Conservation (phyloP, 1,140 invertebrate species). For the Ostrea edulis region DNA sequence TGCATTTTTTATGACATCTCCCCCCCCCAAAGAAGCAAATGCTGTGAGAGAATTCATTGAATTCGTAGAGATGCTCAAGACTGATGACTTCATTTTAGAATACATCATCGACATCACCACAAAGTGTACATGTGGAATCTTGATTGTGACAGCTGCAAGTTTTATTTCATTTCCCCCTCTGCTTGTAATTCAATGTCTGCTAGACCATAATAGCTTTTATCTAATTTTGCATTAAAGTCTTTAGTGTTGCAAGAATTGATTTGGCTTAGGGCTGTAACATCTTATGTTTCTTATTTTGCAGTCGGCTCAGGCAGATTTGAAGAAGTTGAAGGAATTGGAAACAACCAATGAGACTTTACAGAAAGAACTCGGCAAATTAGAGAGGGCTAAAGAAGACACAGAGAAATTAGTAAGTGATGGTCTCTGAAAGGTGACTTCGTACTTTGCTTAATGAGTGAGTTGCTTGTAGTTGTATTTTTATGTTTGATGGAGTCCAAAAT, state of each 20-base stretch:
- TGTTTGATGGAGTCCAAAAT: neutral
- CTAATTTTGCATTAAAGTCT: constrained; percentile 30
- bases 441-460: neutral
- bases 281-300: constrained; percentile 35
- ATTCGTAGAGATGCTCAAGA: neutral
- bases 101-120: neutral
- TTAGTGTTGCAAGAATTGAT: constrained; percentile 16
- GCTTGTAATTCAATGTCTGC: constrained; percentile 11
- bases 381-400: constrained; percentile 71
- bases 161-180: neutral
- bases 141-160: neutral
- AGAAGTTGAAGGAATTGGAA: constrained; percentile 70
- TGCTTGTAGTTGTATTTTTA: neutral
- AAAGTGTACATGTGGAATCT: neutral
- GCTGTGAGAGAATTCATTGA: neutral
- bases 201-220: neutral
- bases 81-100: neutral
- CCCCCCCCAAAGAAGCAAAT: neutral
- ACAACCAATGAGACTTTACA: constrained; percentile 75
- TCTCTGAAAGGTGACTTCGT: neutral
- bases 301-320: constrained; percentile 54
- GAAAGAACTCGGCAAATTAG: constrained; percentile 75
- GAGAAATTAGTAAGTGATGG: constrained; percentile 66
- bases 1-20: constrained; percentile 7
- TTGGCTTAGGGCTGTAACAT: neutral